Conservation (phyloP, 2,797 vertebrate genomes). For the Sebastes kiyomatsui region DNA sequence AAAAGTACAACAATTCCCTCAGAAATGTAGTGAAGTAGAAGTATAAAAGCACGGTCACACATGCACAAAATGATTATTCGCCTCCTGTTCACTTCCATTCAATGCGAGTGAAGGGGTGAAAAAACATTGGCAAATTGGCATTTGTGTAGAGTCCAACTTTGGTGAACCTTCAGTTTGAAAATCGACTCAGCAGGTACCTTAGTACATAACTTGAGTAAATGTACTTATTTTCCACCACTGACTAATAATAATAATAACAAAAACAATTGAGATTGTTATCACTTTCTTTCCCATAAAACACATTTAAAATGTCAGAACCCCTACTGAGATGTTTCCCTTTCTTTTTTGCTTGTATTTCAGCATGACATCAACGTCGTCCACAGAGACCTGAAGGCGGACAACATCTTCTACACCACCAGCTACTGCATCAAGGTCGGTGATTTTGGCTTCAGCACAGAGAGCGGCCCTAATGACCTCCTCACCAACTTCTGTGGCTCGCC, state of each 20-base stretch:
- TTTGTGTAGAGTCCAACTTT: too few relatives aligned
- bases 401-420: constrained; percentile 84
- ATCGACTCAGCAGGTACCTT: too few relatives aligned
- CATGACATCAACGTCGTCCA: constrained; percentile 84
- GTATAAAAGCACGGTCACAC: neutral
- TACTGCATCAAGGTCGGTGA: constrained; percentile 85
- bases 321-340: neutral
- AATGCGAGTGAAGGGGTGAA: too few relatives aligned
- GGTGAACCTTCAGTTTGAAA: too few relatives aligned
- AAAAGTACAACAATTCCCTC: neutral
- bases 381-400: constrained; percentile 86
- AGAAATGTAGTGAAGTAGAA: neutral
- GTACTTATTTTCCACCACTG: neutral
- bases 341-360: constrained; percentile 61
- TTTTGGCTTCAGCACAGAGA: constrained; percentile 83
- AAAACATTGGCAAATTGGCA: too few relatives aligned
- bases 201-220: neutral
- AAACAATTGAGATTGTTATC: neutral
- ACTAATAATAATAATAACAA: neutral
- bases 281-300: neutral
- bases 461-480: constrained; percentile 68
- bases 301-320: neutral
- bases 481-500: constrained; percentile 84
- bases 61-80: neutral
- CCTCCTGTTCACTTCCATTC: too few relatives aligned